Conservation (phyloP, 2,797 vertebrate species). For the Hyperoplus immaculatus region DNA sequence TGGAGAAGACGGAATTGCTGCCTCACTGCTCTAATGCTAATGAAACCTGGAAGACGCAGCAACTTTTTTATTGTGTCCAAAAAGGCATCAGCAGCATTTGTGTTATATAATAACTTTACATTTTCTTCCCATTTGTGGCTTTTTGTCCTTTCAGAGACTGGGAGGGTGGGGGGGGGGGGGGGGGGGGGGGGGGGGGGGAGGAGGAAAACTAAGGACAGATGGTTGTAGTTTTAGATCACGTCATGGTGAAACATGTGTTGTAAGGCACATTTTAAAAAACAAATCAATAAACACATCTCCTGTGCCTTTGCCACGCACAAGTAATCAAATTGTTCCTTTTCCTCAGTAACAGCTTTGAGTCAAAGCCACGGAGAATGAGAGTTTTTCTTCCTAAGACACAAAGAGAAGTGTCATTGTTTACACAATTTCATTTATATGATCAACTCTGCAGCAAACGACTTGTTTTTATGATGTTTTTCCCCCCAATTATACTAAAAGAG, state of each 20-base stretch:
- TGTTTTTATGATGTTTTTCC: slow-evolving; percentile 45
- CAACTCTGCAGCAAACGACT: slow-evolving; percentile 52
- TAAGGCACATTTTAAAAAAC: background rate
- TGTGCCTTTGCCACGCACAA: slow-evolving; percentile 7
- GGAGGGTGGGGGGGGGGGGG: background rate
- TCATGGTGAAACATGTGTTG: background rate
- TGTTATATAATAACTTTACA: background rate
- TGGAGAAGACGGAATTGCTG: slow-evolving; percentile 32
- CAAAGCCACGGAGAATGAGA: background rate
- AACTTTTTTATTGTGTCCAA: background rate
- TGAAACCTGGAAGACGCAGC: background rate
- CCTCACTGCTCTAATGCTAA: slow-evolving; percentile 8
- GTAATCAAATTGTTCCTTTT: slow-evolving; percentile 1
- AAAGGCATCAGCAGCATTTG: background rate
- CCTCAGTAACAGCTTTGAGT: background rate
- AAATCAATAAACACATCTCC: slow-evolving; percentile 18
- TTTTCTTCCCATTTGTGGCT: background rate
- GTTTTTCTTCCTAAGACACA: background rate
- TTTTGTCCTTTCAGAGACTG: background rate
- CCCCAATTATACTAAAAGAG: slow-evolving; percentile 73
- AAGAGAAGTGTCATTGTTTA: slow-evolving; percentile 7
- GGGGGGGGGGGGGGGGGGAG: background rate
- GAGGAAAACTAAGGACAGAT: slow-evolving; percentile 17
- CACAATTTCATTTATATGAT: slow-evolving; percentile 29
- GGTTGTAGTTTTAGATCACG: slow-evolving; percentile 14